Base-by-base conservation (phyloP, 2,888 invertebrate genomes). In the Geotrupes spiniger region DNA sequence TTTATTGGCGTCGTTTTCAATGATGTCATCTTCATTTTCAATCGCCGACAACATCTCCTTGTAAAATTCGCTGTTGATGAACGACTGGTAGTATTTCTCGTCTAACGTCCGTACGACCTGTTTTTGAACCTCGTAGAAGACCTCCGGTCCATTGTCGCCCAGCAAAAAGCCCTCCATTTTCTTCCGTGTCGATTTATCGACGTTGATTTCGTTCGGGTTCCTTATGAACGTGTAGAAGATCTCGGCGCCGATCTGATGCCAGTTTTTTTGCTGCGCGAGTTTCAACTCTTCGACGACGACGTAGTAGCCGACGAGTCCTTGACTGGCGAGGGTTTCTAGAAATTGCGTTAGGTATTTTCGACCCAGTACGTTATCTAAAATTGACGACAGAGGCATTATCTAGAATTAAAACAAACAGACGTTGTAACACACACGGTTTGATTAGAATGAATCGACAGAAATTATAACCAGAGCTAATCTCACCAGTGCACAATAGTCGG, bases 231-330 rank as follows among this genome's bases (percentile, higher is more conserved):
- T 90, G 66, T 92, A 92, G 74, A 90, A 93, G 63, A 93, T 89
- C 72, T 93, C 92, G n/a, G 90, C 89, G 6, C 89, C 94, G 17
- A 92, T 74, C 63, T 92, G 89, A 72, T 93, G 92, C 82, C 87
- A 87, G 57, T 82, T 82, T 51, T 83, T 83, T 57, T 87, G 79
- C 37, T 85, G 83, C n/a, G 89, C 82, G 46, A 81, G 79, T 54
- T 88, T 80, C 52, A 94, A 73, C 70, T 92, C 90, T 64, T 93
- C 92, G 0, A 92, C 91, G 0, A 89, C 88, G 61, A 82, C 83
- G 85, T 92, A 93, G 66, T 87, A 93, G 0, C 91, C 87, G 4
- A 93, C 83, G 45, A 92, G 73, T n/a, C 88, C 87, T 67, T 90
- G 89, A 17, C 88, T 87, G 59, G 89, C 88, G 59, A 90, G 78